Conservation (phyloP, 1,140 invertebrate genomes). For the Vollenhovia emeryi region DNA sequence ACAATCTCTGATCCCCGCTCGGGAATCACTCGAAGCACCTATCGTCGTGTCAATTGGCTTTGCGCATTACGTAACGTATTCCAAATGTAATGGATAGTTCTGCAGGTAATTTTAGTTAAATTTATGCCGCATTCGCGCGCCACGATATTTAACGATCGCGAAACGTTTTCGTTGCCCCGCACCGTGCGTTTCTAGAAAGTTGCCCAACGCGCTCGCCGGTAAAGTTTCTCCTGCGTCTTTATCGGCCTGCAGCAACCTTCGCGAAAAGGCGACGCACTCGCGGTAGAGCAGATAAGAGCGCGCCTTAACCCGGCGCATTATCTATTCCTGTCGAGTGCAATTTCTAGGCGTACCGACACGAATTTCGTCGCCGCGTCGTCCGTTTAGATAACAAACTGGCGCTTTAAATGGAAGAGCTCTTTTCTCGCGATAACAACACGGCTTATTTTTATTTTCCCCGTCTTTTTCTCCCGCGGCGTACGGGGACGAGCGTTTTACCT, state of each 20-base stretch:
- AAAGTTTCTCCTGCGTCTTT: slow-evolving; percentile 40
- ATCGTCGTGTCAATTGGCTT: not conserved
- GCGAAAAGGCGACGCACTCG: slow-evolving; percentile 21
- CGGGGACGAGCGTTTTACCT: not conserved
- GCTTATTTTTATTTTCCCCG: not conserved
- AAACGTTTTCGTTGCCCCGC: slow-evolving; percentile 38
- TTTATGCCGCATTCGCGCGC: not conserved
- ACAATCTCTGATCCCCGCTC: not conserved
- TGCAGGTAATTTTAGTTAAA: not conserved
- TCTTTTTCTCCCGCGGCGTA: not conserved
- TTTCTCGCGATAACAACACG: slow-evolving; percentile 13
- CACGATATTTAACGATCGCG: slow-evolving; percentile 21
- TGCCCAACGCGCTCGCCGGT: slow-evolving; percentile 7
- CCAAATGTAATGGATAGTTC: slow-evolving; percentile 6
- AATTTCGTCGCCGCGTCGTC: not conserved
- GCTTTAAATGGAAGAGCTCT: not conserved
- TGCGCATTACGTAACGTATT: slow-evolving; percentile 9
- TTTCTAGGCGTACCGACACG: slow-evolving; percentile 3
- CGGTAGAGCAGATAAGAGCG: slow-evolving; percentile 12
- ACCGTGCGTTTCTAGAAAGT: slow-evolving; percentile 41
- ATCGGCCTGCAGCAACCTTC: slow-evolving; percentile 42
- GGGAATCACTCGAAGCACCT: not conserved
- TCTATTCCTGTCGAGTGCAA: slow-evolving; percentile 42
- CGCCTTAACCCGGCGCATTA: slow-evolving; percentile 19
- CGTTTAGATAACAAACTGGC: slow-evolving; percentile 34